Evolutionary conservation across 2,113 vertebrate genomes (phyloP), one percentile per base, ranked within the genome.

Genomic region (Syngnathus scovelli): DNA sequence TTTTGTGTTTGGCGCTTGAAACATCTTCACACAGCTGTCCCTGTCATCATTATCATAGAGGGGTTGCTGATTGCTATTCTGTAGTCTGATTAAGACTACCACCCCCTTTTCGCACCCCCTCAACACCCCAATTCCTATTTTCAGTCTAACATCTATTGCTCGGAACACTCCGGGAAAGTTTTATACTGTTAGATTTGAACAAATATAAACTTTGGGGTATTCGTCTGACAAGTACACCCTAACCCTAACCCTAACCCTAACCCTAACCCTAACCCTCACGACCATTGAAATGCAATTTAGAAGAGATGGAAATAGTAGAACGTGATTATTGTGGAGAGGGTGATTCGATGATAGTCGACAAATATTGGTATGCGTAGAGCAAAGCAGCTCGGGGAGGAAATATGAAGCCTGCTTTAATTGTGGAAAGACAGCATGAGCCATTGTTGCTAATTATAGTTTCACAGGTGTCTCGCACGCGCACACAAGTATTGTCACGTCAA

Each of bases 331-430:
- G 68, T 37, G 54, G 77, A 84, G 78, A 60, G 72, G 69, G 68
- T 75, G 73, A 72, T 52, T 51, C 49, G 18, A 6, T 18, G 18
- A 18, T 64, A 52, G 61, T n/a, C 36, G 49, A 72, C 49, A 66
- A 21, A 61, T 21, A 61, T 56, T 43, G 13, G 60, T 52, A 69
- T 72, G 66, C 13, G 5, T 38, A 61, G 66, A 33, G 16, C 70
- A 64, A 73, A 70, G 75, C 43, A 66, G 80, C 73, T 82, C 27
- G 41, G 68, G 67, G 23, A 9, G 37, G 52, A 74, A 75, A 70
- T 71, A 78, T 43, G 46, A 76, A 76, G 79, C 75, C 68, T 64
- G 72, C 73, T 80, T 73, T 85, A 84, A 89, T 86, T 86, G 84
- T 78, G 65, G 56, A 72, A 80, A 85, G 69, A 61, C 78, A 83